Base-by-base conservation (phyloP, 2,113 vertebrate genomes). In the Todiramphus chloris region DNA sequence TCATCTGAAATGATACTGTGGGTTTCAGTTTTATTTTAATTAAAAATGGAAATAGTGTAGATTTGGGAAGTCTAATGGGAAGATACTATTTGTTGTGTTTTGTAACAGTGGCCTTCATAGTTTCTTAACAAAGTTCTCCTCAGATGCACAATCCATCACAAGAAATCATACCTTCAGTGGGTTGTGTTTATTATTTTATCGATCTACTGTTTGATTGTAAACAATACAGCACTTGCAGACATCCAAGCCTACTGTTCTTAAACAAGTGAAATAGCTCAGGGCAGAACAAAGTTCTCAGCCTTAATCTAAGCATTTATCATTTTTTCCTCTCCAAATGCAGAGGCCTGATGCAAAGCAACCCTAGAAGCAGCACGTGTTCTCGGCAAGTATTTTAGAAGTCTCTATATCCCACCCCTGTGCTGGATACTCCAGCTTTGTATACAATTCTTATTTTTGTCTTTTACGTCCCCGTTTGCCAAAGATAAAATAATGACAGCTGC, bases 151-250 rank as follows among this genome's bases (percentile, higher is more conserved):
- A 87, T 97, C 82, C 60, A 88, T 95, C 92, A 93, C 92, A 90
- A 97, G 41, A 91, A 94, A 94, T 89, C 46, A 56, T 83, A 89
- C 93, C 66, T 89, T 92, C 59, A 90, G 89, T 81, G 73, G 58
- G 96, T 84, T 83, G 50, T 92, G 91, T 92, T 96, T 94, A 96
- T 97, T 95, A 97, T 93, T 97, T 75, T 80, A 97, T 93, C 37
- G 81, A 97, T 91, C 72, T 39, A 73, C 66, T 59, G 39, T 89
- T 92, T 96, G 86, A 96, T 56, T 97, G 94, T 73, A 91, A 97
- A 93, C 74, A 92, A 85, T 88, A 62, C 14, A 87, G 59, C 20
- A 74, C 89, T 94, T 97, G 33, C 72, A 93, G 81, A 81, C 13
- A 21, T 75, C 44, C 27, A 69, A 77, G 75, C 35, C 89, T 85